phyloP scores from a whole-genome alignment of 2,888 invertebrate genomes.

The Dasypolia templi region DNA sequence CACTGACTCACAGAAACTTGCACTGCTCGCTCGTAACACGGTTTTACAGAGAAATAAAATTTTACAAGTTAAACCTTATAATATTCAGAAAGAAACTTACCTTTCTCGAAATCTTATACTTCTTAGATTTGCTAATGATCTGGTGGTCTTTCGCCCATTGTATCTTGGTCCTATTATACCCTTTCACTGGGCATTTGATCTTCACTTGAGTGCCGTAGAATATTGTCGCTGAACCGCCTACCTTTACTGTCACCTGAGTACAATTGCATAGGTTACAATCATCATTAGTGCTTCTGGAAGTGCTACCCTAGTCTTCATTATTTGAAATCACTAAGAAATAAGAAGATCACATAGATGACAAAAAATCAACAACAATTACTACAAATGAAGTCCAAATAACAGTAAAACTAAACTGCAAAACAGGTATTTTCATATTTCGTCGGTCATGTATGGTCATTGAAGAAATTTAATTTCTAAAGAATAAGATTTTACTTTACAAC shows the following conservation, averaged over 20 bases:
- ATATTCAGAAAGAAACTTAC: slow-evolving; percentile 67
- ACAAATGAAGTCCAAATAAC: neutral
- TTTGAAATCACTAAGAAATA: neutral
- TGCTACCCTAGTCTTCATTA: neutral
- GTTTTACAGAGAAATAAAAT: slow-evolving; percentile 6
- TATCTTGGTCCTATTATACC: slow-evolving; percentile 95
- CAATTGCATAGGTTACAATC: neutral
- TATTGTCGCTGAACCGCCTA: slow-evolving; percentile 97
- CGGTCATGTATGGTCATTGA: neutral
- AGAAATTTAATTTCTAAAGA: neutral
- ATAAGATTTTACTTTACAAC: neutral
- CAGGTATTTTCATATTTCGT: neutral
- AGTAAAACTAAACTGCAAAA: neutral
- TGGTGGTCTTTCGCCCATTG: slow-evolving; percentile 97
- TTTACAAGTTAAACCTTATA: slow-evolving; percentile 6
- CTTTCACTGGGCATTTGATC: slow-evolving; percentile 98
- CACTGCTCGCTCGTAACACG: slow-evolving; percentile 13
- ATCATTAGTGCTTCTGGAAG: neutral
- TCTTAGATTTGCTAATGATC: slow-evolving; percentile 94
- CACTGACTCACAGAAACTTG: slow-evolving; percentile 15
- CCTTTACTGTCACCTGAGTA: slow-evolving; percentile 93
- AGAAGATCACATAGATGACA: neutral
- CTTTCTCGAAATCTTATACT: slow-evolving; percentile 97
- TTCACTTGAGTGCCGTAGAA: slow-evolving; percentile 97
- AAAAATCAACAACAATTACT: neutral